Evolutionary conservation across 2,888 invertebrate genomes (phyloP).

Genomic region (Amphipoea oculea): DNA sequence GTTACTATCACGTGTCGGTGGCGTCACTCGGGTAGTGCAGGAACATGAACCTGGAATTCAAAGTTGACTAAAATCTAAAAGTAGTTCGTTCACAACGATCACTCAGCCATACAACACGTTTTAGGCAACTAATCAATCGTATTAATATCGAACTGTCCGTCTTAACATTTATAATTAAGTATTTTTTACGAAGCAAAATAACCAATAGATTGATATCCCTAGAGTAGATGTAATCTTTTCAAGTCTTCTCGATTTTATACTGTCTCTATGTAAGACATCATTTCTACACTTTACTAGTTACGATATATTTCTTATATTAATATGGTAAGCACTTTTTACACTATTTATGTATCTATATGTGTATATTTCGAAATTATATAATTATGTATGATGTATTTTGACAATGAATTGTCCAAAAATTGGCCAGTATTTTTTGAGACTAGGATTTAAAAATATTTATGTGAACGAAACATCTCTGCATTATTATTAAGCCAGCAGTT

Average conservation of each 20-base stretch:
- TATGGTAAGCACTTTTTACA: slow-evolving; percentile 37
- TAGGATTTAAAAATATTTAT: slow-evolving; percentile 50
- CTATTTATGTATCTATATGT: slow-evolving; percentile 61
- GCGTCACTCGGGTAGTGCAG: not conserved
- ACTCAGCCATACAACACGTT: slow-evolving; percentile 61
- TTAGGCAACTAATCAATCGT: slow-evolving; percentile 66
- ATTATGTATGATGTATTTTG: slow-evolving; percentile 55
- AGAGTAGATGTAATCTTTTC: slow-evolving; percentile 43
- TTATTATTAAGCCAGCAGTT: slow-evolving; percentile 28
- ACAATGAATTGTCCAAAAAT: slow-evolving; percentile 72
- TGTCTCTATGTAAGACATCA: slow-evolving; percentile 45
- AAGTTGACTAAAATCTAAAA: slow-evolving; percentile 39
- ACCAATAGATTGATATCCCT: slow-evolving; percentile 62
- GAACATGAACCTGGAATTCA: slow-evolving; percentile 44
- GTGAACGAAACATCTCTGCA: slow-evolving; percentile 35
- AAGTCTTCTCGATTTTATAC: slow-evolving; percentile 22
- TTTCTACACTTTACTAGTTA: slow-evolving; percentile 58
- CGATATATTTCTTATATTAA: slow-evolving; percentile 36
- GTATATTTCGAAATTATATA: slow-evolving; percentile 58
- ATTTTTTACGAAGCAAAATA: slow-evolving; percentile 61
- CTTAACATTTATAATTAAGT: slow-evolving; percentile 68
- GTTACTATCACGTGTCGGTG: not conserved
- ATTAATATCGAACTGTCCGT: slow-evolving; percentile 68
- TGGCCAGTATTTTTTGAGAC: slow-evolving; percentile 81
- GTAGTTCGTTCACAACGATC: slow-evolving; percentile 61